Evolutionary conservation across 2,113 vertebrate species (phyloP).

Genomic region (Hypomesus transpacificus): DNA sequence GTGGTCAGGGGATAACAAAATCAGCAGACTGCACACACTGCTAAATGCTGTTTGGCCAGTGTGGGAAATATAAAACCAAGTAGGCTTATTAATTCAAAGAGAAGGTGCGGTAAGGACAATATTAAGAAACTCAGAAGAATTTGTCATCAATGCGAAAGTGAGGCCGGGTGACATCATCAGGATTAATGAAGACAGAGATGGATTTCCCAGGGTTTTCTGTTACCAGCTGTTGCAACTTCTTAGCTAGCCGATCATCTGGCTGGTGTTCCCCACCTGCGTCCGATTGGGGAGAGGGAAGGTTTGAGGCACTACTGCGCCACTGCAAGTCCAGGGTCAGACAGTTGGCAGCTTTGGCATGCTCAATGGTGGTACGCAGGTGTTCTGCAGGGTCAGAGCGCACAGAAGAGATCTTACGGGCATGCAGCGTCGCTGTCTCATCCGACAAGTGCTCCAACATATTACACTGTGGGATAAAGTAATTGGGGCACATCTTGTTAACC

Average conservation of each 20-base stretch:
- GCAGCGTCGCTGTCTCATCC: constrained; percentile 85
- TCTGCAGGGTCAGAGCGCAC: constrained; percentile 90
- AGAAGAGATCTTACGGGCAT: constrained; percentile 86
- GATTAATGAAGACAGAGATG: constrained; percentile 98
- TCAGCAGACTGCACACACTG: constrained; percentile 45
- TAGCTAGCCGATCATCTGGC: constrained; percentile 91
- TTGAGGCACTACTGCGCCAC: constrained; percentile 79
- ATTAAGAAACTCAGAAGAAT: constrained; percentile 84
- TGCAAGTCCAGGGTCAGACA: constrained; percentile 85
- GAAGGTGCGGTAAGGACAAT: constrained; percentile 18
- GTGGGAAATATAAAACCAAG: constrained; percentile 38
- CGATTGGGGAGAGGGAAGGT: constrained; percentile 85
- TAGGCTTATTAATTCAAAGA: constrained; percentile 18
- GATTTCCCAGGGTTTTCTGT: constrained; percentile 98
- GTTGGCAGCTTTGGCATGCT: constrained; percentile 90
- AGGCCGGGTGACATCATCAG: constrained; percentile 92
- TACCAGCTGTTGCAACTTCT: constrained; percentile 97
- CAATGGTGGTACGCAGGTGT: constrained; percentile 91
- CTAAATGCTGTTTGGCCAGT: constrained; percentile 50
- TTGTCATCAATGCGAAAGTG: constrained; percentile 99
- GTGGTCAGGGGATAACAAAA: constrained; percentile 48
- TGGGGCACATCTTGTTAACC: constrained; percentile 94
- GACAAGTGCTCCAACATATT: constrained; percentile 97
- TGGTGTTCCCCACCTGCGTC: constrained; percentile 78
- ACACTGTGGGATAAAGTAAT: constrained; percentile 98